These are phyloP conservation scores for Drosophila mettleri DNA, from an alignment of 2,888 invertebrate genomes.

Conservation along the genomic window DNA sequence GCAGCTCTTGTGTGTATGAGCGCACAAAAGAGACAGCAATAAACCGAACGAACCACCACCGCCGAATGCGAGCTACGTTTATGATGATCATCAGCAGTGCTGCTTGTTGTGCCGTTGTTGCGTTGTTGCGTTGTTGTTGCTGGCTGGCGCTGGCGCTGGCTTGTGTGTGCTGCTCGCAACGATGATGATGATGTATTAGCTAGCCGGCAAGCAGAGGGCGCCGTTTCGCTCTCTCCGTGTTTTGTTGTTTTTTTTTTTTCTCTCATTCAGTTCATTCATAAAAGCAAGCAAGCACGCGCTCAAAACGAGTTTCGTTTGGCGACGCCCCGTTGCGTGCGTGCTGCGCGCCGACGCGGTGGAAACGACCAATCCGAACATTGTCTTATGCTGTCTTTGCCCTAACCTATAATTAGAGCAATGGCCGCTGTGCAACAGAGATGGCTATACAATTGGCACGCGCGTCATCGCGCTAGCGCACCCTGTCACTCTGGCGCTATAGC, in stretches of 20 bases:
- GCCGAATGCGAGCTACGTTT: slow-evolving; percentile 37
- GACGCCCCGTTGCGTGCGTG: slow-evolving; percentile 71
- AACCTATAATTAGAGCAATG: slow-evolving; percentile 85
- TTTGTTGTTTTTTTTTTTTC: slow-evolving; percentile 8
- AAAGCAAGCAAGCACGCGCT: slow-evolving; percentile 49
- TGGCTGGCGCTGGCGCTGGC: background rate
- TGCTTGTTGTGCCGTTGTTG: no score
- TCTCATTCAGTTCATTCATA: slow-evolving; percentile 59
- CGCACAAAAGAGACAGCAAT: slow-evolving; percentile 57
- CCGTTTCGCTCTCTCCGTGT: background rate
- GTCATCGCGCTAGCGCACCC: slow-evolving; percentile 41
- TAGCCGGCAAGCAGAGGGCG: slow-evolving; percentile 30
- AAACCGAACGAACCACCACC: slow-evolving; percentile 46
- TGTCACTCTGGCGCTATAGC: slow-evolving; percentile 30
- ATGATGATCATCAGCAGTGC: slow-evolving; percentile 27
- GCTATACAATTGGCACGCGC: slow-evolving; percentile 36
- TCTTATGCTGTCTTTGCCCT: slow-evolving; percentile 44
- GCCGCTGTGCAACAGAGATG: slow-evolving; percentile 77
- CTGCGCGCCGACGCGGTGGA: slow-evolving; percentile 27
- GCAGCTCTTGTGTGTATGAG: slow-evolving; percentile 19
- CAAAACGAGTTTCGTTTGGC: slow-evolving; percentile 63
- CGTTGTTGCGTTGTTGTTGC: slow-evolving; percentile 7
- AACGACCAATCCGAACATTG: slow-evolving; percentile 75
- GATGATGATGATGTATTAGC: slow-evolving; percentile 48
- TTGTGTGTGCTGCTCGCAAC: no score